Conservation (phyloP, 2,888 invertebrate genomes). For the Acrobasis suavella region DNA sequence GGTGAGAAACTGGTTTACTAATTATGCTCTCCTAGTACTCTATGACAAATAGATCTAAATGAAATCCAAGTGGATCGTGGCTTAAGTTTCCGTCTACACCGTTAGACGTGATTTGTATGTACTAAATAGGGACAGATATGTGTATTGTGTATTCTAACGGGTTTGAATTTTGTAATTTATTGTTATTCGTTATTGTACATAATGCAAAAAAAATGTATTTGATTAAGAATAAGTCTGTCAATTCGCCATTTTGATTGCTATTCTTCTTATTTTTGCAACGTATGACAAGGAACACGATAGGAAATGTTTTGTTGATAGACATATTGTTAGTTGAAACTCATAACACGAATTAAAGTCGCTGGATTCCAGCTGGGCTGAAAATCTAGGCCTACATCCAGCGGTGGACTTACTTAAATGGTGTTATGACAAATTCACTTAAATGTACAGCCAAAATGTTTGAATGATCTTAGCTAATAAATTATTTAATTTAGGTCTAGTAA, state of each 20-base stretch:
- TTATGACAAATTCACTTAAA: neutral
- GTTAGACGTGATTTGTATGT: neutral
- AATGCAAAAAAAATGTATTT: no score
- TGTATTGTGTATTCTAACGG: no score
- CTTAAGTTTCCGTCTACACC: neutral
- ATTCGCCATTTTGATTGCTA: no score
- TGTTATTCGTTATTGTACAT: no score
- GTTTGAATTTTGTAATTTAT: no score
- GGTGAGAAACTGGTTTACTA: slow-evolving; percentile 1
- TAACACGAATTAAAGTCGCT: neutral
- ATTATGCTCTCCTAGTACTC: slow-evolving; percentile 1
- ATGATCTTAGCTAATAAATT: neutral
- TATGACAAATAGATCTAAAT: neutral
- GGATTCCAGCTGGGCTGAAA: neutral
- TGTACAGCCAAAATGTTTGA: neutral
- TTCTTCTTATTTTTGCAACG: no score
- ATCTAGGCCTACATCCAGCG: neutral
- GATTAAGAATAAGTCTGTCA: no score
- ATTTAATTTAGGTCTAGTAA: neutral
- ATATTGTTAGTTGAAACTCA: no score
- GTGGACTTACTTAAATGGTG: neutral
- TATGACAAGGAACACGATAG: no score
- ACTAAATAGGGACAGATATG: no score
- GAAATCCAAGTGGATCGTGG: neutral
- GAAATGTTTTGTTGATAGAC: no score